Evolutionary conservation across 2,113 vertebrate genomes (phyloP), one percentile per base, ranked within the genome.

Genomic region (Pandion haliaetus): DNA sequence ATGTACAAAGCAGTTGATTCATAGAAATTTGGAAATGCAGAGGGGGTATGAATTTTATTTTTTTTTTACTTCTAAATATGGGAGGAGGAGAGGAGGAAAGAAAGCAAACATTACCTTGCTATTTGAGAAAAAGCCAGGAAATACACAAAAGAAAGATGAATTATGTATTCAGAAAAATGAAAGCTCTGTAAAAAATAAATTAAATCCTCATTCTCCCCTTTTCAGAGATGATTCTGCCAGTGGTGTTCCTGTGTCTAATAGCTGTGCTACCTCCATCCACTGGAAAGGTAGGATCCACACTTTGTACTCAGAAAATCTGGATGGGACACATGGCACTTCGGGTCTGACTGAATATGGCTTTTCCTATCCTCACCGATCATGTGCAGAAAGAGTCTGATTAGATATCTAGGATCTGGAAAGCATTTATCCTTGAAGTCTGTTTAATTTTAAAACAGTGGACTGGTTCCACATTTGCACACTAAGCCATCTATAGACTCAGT

Each of bases 201-300:
- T 38, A 80, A 67, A 72, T 63, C 8, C 6, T 78, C 28, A 13
- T 77, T 84, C 20, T 93, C 24, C 32, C 3, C 8, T 86, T 96
- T 96, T 70, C 94, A 97, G 83, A 87, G 71, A 96, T 97, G 96
- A 63, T 96, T 63, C 40, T 97, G n/a, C 26, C 58, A 4, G 23
- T 50, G 17, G 3, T 86, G 28, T 21, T 90, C 57, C 67, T 97
- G 47, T 92, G 86, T 49, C 59, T 97, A 6, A 18, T 59, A 63
- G 42, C 40, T 83, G 20, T 81, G 55, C 32, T 97, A 55, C 21
- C 52, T 74, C 36, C 13, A 0, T 85, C 62, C 47, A 12, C 10
- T 45, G 90, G 42, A 74, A 2, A 91, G 95, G 97, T 96, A 96
- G 11, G 73, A 74, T 14, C 29, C 17, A 19, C 2, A 7, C 6